These are phyloP conservation scores for Crotalus tigris DNA, from an alignment of 2,113 vertebrate species.

Conservation along the genomic window DNA sequence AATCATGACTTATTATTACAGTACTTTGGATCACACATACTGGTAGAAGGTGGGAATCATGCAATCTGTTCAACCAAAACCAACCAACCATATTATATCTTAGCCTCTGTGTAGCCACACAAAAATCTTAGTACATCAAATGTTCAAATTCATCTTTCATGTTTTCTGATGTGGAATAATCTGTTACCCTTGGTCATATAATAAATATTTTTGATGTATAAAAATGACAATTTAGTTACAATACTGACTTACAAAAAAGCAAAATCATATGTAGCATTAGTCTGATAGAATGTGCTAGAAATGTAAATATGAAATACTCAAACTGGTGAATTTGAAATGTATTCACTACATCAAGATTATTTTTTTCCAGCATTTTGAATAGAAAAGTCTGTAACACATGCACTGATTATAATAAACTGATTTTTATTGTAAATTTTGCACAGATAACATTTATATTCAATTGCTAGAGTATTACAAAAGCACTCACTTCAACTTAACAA, in stretches of 20 bases:
- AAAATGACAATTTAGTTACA: neutral
- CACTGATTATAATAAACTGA: neutral
- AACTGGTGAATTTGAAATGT: neutral
- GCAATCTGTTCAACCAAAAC: neutral
- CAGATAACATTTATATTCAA: neutral
- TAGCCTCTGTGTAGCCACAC: neutral
- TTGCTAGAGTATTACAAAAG: neutral
- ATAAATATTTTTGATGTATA: neutral
- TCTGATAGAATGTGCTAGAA: neutral
- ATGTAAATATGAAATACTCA: neutral
- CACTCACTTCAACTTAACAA: neutral
- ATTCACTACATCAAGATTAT: conserved; percentile 4
- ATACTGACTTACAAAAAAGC: neutral
- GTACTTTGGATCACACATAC: neutral
- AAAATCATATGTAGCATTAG: neutral
- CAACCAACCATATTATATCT: neutral
- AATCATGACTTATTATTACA: neutral
- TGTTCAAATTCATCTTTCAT: neutral
- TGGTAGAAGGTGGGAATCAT: neutral
- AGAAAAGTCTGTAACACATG: neutral
- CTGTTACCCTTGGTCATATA: neutral
- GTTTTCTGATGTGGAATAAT: neutral
- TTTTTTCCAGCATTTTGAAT: conserved; percentile 9
- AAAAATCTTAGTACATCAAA: neutral
- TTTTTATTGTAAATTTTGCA: conserved; percentile 25